Evolutionary conservation across 2,113 vertebrate genomes (phyloP), one percentile per base, ranked within the genome.

Genomic region (Sylvilagus bachmani): DNA sequence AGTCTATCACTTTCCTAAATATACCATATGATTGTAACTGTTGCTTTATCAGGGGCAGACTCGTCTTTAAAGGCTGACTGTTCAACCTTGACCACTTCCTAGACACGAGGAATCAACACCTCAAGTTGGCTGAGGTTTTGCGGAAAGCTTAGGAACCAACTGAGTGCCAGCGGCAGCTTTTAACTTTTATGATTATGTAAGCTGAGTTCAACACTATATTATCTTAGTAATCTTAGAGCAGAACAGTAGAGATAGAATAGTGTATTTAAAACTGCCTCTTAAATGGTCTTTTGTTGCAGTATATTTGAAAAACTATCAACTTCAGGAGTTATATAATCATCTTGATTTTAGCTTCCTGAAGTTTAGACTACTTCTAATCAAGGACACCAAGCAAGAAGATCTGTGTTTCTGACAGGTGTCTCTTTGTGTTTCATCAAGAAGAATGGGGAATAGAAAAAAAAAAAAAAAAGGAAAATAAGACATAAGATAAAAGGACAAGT

Each of bases 1-100:
- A 97, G 38, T 86, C 89, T 94, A 58, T 94, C 94, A 77, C 80
- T 94, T 90, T 94, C 85, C 74, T 96, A 92, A 77, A 97, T 86
- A 80, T 81, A 38, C 9, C 73, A 49, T 53, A 14, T 1, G 12
- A 44, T 67, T 55, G 19, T 24, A 91, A 38, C 25, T 79, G 3
- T 14, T 17, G 6, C 29, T 51, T 51, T 14, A 27, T 36, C 55
- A 49, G 75, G 8, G 86, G 29, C 24, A 83, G 36, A 21, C n/a
- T 49, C 62, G 29, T 78, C 64, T 6, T 12, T 55, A 17, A 92
- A 87, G 69, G 29, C 38, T 95, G 19, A 90, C 10, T 19, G 53
- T 61, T 78, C 25, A 33, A 92, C 6, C n/a, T 86, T 92, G 66
- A 71, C 58, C 29, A 49, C 16, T 70, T 89, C 19, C 21, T 90